phyloP scores from a whole-genome alignment of 2,113 vertebrate species.

The Mungos mungo region DNA sequence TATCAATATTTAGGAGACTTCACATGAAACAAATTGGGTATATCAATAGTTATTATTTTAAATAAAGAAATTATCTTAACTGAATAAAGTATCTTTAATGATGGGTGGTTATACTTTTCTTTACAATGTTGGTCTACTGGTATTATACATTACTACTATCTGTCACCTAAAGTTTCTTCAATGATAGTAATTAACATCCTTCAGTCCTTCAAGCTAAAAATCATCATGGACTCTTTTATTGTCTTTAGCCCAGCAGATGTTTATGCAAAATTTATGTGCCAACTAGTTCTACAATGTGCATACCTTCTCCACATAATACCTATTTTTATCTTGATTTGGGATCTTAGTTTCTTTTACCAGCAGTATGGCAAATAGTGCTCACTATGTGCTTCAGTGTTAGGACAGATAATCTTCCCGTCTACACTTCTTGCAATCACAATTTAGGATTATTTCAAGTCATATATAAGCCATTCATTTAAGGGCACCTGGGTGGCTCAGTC shows the following conservation, averaged over 20 bases:
- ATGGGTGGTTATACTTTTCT: background rate
- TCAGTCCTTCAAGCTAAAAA: background rate
- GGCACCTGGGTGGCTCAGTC: too few species aligned
- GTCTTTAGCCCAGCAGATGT: background rate
- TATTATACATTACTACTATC: background rate
- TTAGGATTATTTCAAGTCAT: background rate
- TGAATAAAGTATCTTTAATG: background rate
- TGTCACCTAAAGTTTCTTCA: background rate
- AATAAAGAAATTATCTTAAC: background rate
- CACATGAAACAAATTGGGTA: background rate
- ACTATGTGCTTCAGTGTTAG: background rate
- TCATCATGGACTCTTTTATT: background rate
- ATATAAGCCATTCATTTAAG: background rate
- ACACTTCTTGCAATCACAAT: background rate
- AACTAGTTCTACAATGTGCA: background rate
- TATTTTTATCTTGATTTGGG: background rate
- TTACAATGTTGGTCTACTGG: background rate
- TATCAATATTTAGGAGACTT: background rate
- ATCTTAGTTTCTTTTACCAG: background rate
- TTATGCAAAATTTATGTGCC: background rate
- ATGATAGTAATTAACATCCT: background rate
- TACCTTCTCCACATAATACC: background rate
- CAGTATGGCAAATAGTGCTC: background rate
- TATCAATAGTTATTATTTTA: background rate
- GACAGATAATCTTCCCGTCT: background rate